phyloP scores from a whole-genome alignment of 2,888 invertebrate genomes.

The Tiliacea aurago region DNA sequence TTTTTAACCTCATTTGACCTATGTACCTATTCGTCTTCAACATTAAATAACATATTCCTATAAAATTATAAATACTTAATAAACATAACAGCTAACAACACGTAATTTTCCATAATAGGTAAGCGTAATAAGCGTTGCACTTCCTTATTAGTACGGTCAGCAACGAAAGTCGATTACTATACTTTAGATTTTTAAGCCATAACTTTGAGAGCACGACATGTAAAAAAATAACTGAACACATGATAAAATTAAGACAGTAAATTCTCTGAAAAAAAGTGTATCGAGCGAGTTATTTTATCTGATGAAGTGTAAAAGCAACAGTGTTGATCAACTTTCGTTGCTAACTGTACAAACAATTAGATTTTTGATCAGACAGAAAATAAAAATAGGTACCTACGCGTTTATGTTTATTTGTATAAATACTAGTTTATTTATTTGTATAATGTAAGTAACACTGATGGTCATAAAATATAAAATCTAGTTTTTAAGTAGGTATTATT shows the following conservation, averaged over 20 bases:
- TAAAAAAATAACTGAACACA: not conserved
- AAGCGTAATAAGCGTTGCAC: not conserved
- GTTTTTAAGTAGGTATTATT: not conserved
- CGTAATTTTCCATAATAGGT: slow-evolving; percentile 9
- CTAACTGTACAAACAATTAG: not conserved
- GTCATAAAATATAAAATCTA: not conserved
- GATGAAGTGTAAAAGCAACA: not conserved
- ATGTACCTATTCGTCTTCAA: slow-evolving; percentile 19
- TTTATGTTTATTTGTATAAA: not conserved
- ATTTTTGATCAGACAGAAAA: not conserved
- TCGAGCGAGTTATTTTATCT: not conserved
- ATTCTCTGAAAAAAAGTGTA: too few species aligned
- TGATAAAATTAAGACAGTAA: not conserved
- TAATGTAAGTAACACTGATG: too few species aligned
- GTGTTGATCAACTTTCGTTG: not conserved
- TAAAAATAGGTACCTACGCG: not conserved
- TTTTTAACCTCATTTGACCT: slow-evolving; percentile 31
- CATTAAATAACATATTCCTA: slow-evolving; percentile 6
- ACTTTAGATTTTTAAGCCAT: not conserved
- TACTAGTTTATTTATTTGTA: not conserved
- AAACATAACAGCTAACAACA: not conserved
- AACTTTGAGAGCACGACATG: not conserved
- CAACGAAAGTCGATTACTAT: not conserved
- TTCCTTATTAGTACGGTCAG: slow-evolving; percentile 16
- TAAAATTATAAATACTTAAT: slow-evolving; percentile 14